A percentile compares a stretch with the other conserved stretches of the same genome.
phyloP scores from a whole-genome alignment of 2,797 vertebrate genomes.

The Acanthis flammea region DNA sequence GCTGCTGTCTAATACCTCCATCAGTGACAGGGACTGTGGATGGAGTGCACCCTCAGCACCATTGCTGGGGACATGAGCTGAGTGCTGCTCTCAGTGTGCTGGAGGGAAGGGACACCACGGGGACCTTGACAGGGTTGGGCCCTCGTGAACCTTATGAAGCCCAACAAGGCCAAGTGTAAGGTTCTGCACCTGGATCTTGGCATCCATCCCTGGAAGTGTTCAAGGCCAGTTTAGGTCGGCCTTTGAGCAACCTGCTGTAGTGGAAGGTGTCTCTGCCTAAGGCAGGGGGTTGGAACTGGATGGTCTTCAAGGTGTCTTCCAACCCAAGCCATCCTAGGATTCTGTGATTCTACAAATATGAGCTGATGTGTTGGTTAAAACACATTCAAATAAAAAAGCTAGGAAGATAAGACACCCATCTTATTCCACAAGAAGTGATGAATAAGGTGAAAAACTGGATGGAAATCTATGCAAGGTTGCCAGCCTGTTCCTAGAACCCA shows the following conservation, averaged over 20 bases:
- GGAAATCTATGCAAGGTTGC: neutral
- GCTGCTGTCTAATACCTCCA: neutral
- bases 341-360: neutral
- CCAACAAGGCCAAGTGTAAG: neutral
- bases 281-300: neutral
- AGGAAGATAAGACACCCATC: neutral
- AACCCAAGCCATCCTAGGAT: neutral
- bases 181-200: neutral
- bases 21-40: neutral
- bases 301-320: neutral
- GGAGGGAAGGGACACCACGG: neutral
- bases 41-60: neutral
- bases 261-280: neutral
- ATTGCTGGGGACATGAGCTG: neutral
- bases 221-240: neutral
- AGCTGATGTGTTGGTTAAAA: neutral
- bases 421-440: neutral
- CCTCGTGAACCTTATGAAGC: neutral
- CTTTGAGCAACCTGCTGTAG: neutral
- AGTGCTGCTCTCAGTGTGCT: fast-evolving
- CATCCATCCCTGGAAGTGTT: neutral
- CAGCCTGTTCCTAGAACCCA: neutral
- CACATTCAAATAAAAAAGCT: neutral
- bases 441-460: neutral
- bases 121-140: neutral